Base-by-base conservation (phyloP, 2,113 vertebrate species). In the Piaya cayana region DNA sequence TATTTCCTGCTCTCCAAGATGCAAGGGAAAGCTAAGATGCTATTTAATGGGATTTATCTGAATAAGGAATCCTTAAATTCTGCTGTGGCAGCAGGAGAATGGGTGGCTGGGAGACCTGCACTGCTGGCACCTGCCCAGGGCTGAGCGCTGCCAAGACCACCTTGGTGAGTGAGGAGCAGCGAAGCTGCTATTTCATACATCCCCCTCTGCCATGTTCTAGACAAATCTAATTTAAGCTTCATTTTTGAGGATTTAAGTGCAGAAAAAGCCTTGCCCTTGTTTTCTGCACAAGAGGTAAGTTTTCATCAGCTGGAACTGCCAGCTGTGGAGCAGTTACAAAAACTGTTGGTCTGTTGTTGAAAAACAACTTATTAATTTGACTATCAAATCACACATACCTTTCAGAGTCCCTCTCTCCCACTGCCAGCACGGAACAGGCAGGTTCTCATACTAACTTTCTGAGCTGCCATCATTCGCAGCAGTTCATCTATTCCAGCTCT, bases 221-320 rank as follows among this genome's bases (percentile, higher is more conserved):
- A 80, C 12, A 39, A 90, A 90, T 69, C 20, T 19, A 39, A 79
- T 79, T 64, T 39, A 71, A 88, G 32, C 17, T 86, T 82, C 62
- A 42, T n/a, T 77, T 94, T 59, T 37, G 26, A 62, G 17, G 36
- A 77, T 49, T 89, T 49, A 76, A 65, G n/a, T 23, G 17, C n/a
- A 49, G 19, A 25, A 42, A 81, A 69, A 90, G 27, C 32, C 29
- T 76, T 82, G 20, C 52, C 22, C 18, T 72, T 79, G 21, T 67
- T 88, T 86, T 81, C 26, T 59, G 26, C 17, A 30, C 6, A 74
- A 47, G 22, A 79, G 32, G 12, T 45, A 86, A 11, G 11, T 50
- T 85, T 82, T 30, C 59, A 94, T 82, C 68, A 88, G 75, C 68
- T 95, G 85, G 23, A 85, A 63, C 69, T 91, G 47, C 56, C 42